Evolutionary conservation across 1,140 invertebrate species (phyloP).

Genomic region (Armadillidium nasatum): DNA sequence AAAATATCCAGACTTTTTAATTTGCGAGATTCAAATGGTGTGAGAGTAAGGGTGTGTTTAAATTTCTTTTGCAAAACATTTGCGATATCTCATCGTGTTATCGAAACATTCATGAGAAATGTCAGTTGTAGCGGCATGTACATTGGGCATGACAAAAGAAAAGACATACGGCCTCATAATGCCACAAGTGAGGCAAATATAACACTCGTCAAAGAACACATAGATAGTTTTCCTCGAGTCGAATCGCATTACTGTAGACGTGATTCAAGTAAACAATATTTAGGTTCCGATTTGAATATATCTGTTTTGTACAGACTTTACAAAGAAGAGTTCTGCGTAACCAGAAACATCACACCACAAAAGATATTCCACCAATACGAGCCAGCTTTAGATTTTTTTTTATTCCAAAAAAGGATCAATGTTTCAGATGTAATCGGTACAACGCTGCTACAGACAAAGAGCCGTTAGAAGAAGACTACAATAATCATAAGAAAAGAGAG

Average conservation of each 20-base stretch:
- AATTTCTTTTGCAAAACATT: background rate
- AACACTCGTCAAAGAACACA: no score
- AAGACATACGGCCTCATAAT: no score
- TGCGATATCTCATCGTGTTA: background rate
- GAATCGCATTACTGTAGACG: background rate
- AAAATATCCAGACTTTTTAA: background rate
- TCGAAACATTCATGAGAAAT: no score
- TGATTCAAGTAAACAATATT: background rate
- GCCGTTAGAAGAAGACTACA: background rate
- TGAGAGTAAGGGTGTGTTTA: background rate
- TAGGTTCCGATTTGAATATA: background rate
- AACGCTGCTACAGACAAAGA: background rate
- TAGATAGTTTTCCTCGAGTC: background rate
- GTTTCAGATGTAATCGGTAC: background rate
- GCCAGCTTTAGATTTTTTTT: background rate
- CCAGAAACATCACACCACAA: no score
- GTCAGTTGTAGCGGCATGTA: no score
- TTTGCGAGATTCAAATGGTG: background rate
- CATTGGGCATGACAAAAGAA: no score
- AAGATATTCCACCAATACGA: background rate
- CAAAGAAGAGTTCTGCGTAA: background rate
- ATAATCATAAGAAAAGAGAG: background rate
- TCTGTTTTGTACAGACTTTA: background rate
- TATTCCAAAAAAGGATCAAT: background rate
- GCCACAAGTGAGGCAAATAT: no score